These are phyloP conservation scores for Nematostella vectensis DNA, from an alignment of 92 coral and sea anemone genomes.

Conservation along the genomic window DNA sequence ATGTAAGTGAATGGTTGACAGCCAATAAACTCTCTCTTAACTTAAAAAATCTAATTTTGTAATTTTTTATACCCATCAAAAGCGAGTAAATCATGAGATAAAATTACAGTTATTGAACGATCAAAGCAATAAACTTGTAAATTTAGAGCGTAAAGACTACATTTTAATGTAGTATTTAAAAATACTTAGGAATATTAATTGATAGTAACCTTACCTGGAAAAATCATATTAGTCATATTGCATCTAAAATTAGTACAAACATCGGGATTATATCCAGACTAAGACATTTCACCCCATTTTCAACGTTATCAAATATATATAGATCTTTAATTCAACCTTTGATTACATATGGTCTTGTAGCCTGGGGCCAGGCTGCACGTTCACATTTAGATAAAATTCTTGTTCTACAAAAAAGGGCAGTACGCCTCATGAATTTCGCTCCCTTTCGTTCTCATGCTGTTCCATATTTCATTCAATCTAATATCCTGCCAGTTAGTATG, in stretches of 20 bases:
- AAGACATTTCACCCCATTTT: not conserved
- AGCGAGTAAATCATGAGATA: not conserved
- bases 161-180: too few relatives aligned
- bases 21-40: not conserved
- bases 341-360: not conserved
- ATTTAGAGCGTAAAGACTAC: not conserved
- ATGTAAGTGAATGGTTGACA: not conserved
- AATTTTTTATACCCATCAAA: not conserved
- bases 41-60: not conserved
- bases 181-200: not conserved
- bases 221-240: not conserved
- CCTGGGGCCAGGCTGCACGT: not conserved
- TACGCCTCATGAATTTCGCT: not conserved
- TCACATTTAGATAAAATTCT: not conserved
- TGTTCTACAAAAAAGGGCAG: not conserved
- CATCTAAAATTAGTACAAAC: not conserved
- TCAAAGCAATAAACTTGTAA: not conserved
- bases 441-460: not conserved
- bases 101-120: not conserved
- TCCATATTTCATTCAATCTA: not conserved
- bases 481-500: too few relatives aligned
- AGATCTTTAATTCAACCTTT: too few relatives aligned
- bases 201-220: not conserved
- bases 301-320: not conserved
- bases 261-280: not conserved